Percentiles rank a stretch among this genome's conserved stretches.
phyloP scores from a whole-genome alignment of 2,113 vertebrate genomes.

The Protobothrops mucrosquamatus region DNA sequence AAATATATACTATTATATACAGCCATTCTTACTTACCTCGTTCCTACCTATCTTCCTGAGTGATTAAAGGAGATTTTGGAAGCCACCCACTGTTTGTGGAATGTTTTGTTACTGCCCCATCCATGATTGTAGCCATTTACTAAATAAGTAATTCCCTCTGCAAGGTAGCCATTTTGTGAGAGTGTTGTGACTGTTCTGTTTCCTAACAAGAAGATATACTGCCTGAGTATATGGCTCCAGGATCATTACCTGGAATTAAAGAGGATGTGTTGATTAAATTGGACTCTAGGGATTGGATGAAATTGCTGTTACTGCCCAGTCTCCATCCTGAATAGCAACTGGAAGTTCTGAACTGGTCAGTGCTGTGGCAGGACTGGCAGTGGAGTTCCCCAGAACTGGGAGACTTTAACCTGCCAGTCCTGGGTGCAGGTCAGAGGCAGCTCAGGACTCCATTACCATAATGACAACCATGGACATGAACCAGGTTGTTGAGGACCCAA shows the following conservation, averaged over 20 bases:
- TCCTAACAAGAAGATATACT: neutral
- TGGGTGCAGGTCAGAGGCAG: no score
- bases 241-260: neutral
- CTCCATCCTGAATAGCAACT: no score
- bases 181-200: neutral
- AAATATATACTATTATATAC: neutral
- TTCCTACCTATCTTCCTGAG: neutral
- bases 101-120: neutral
- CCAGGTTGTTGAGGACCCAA: no score
- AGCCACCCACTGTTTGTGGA: neutral
- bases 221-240: neutral
- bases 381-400: no score
- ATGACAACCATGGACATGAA: no score
- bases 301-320: no score
- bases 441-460: no score
- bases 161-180: neutral
- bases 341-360: no score
- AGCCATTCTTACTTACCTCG: neutral
- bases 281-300: no score
- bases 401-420: no score
- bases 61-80: neutral
- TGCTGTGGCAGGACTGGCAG: no score
- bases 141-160: neutral
- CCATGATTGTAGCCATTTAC: neutral
- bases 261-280: neutral